Base-by-base conservation (phyloP, 2,797 vertebrate species). In the Epinephelus awoara region DNA sequence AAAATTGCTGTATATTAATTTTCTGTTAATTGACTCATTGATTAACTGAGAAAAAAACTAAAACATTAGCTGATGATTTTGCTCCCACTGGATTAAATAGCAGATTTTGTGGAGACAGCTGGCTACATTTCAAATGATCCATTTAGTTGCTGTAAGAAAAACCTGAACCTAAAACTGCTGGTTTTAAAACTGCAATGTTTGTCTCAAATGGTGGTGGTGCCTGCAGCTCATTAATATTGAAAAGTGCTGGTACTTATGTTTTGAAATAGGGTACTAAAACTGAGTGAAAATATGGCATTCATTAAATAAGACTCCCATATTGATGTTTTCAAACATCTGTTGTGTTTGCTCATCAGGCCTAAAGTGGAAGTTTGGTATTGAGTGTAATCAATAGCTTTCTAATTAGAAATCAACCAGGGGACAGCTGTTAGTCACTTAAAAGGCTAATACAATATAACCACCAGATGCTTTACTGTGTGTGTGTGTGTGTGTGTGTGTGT, bases 341-440 rank as follows among this genome's bases (percentile, higher is more conserved):
- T 92, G 84, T 67, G 73, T 81, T 88, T 84, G 66, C 78, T 89
- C 79, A 86, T 89, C 83, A 76, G 66, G 78, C 86, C 67, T 61
- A 71, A 76, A 87, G 80, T 86, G 72, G 80, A 90, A 79, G 79
- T 80, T 90, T 74, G 83, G 40, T 90, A 88, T 85, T 79, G 87
- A 88, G 70, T 82, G 58, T 89, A 94, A 94, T 94, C 92, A 93
- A 93, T 93, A 92, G 88, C 75, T 86, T 87, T 85, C 86, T 91
- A 94, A 93, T 91, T 90, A 92, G 82, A 91, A 91, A 90, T 85
- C 88, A 88, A 87, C 84, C 69, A 65, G 19, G 63, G 85, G 84
- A 91, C 91, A 94, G 90, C 90, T 94, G 93, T 87, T 92, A 79
- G 88, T 87, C 85, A 88, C 85, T 92, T 91, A 90, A 92, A 91